Conservation (phyloP, 2,113 vertebrate genomes). For the Microcebus ravelobensis region DNA sequence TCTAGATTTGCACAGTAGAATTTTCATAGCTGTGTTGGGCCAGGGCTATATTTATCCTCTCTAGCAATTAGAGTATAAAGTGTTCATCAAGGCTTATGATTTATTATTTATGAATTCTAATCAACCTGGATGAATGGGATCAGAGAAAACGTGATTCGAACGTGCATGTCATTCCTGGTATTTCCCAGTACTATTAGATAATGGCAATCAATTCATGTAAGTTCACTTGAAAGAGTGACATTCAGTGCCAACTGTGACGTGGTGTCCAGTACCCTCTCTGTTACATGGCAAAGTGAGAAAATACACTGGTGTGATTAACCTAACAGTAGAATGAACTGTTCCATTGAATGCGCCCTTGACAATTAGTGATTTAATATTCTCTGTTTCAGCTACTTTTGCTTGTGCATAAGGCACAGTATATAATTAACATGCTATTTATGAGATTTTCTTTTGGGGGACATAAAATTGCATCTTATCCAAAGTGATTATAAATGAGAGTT, state of each 20-base stretch:
- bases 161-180: neutral
- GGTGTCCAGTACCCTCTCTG: fast-evolving
- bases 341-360: neutral
- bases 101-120: neutral
- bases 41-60: neutral
- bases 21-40: neutral
- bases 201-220: neutral
- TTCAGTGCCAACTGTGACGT: neutral
- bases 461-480: neutral
- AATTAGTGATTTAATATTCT: neutral
- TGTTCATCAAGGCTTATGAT: neutral
- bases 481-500: neutral
- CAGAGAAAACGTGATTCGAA: neutral
- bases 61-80: neutral
- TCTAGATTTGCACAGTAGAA: neutral
- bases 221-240: neutral
- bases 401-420: neutral
- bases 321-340: neutral
- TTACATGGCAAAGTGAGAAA: fast-evolving
- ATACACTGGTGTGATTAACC: neutral
- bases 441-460: neutral
- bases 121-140: neutral
- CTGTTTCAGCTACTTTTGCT: neutral
- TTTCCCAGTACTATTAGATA: neutral
- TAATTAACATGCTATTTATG: neutral